Conservation (phyloP, 2,113 vertebrate species). For the Ophthalmolycus amberensis region DNA sequence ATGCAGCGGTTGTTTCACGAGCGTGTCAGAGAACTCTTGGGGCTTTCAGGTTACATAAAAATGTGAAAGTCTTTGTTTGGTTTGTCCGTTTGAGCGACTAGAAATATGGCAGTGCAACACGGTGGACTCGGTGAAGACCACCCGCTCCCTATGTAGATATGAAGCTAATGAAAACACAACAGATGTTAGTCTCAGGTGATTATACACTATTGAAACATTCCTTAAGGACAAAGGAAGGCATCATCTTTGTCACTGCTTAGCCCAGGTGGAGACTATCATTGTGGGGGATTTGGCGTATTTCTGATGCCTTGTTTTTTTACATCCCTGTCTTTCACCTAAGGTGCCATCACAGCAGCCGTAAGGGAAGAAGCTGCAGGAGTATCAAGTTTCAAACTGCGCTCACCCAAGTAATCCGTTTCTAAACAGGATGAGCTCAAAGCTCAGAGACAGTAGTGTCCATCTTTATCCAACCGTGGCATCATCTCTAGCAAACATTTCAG, state of each 20-base stretch:
- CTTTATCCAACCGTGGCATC: background rate
- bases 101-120: too few relatives aligned
- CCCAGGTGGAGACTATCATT: background rate
- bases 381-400: slow-evolving; percentile 4
- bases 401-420: background rate
- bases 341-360: background rate
- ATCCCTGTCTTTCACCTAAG: background rate
- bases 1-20: background rate
- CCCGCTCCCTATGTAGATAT: too few relatives aligned
- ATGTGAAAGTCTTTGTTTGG: background rate
- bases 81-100: too few relatives aligned
- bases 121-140: too few relatives aligned
- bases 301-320: background rate
- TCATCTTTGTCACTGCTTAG: background rate
- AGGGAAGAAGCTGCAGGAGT: slow-evolving; percentile 3
- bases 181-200: too few relatives aligned
- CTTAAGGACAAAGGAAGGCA: background rate
- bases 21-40: background rate
- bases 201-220: too few relatives aligned
- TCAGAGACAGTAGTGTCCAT: background rate
- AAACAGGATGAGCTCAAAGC: slow-evolving; percentile 4
- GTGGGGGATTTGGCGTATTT: background rate
- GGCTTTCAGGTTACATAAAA: background rate
- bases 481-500: background rate
- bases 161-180: too few relatives aligned